phyloP scores from a whole-genome alignment of 2,888 invertebrate genomes.

The Leptura quadrifasciata region DNA sequence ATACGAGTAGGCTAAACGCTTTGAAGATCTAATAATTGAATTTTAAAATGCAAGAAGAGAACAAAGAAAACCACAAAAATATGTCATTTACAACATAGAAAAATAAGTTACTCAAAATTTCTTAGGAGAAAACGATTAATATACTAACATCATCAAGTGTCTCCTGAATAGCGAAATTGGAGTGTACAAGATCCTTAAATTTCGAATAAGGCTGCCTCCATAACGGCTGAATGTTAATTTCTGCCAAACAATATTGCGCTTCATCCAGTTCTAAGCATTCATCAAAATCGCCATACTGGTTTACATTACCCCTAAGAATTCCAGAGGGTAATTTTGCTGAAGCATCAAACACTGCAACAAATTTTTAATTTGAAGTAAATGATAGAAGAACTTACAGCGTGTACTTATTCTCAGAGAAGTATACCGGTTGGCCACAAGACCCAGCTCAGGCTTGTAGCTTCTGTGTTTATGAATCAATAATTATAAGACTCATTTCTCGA shows the following conservation, averaged over 20 bases:
- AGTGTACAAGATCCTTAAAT: constrained; percentile 75
- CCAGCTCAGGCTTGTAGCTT: too few species aligned
- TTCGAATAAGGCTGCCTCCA: constrained; percentile 61
- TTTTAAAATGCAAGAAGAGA: too few species aligned
- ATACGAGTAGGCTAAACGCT: too few species aligned
- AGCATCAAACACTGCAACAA: constrained; percentile 81
- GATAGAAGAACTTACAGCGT: not conserved
- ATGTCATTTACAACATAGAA: too few species aligned
- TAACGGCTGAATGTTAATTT: constrained; percentile 74
- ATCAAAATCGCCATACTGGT: constrained; percentile 84
- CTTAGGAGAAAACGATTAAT: too few species aligned
- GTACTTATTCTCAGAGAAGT: too few species aligned
- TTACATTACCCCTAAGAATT: constrained; percentile 81
- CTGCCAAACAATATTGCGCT: constrained; percentile 79
- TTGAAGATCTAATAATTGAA: too few species aligned
- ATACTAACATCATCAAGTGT: constrained; percentile 76
- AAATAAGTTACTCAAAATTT: too few species aligned
- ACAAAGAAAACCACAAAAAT: too few species aligned
- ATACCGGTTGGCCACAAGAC: too few species aligned
- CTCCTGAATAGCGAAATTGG: constrained; percentile 76
- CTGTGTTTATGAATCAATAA: too few species aligned
- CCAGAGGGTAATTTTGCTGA: constrained; percentile 83
- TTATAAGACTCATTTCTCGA: too few species aligned
- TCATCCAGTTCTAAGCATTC: constrained; percentile 77
- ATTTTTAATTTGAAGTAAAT: constrained; percentile 19